Conservation (phyloP, 2,888 invertebrate genomes). For the Tortricodes alternella region DNA sequence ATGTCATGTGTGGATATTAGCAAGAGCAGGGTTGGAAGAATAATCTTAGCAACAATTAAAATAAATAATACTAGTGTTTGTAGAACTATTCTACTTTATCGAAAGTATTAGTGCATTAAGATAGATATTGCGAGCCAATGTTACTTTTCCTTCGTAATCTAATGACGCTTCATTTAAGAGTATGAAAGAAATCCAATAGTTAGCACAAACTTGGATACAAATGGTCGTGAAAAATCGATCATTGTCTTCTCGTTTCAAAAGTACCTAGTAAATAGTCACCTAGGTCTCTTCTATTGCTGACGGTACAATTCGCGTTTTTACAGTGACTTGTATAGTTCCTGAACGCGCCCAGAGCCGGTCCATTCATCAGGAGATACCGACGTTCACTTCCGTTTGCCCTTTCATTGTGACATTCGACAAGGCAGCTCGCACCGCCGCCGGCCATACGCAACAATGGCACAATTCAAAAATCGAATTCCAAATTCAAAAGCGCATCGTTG, state of each 20-base stretch:
- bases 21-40: slow-evolving; percentile 50
- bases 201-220: too few species aligned
- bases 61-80: not conserved
- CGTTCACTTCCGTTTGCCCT: slow-evolving; percentile 76
- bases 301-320: slow-evolving; percentile 51
- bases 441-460: slow-evolving; percentile 70
- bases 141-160: too few species aligned
- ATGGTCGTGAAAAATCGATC: too few species aligned
- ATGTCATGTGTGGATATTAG: slow-evolving; percentile 47
- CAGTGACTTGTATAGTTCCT: slow-evolving; percentile 71
- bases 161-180: too few species aligned
- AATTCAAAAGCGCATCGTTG: slow-evolving; percentile 82
- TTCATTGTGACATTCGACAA: slow-evolving; percentile 74
- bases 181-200: too few species aligned
- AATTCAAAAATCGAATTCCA: slow-evolving; percentile 77
- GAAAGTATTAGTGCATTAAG: too few species aligned
- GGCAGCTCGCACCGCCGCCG: slow-evolving; percentile 72
- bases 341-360: slow-evolving; percentile 55
- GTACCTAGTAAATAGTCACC: not conserved
- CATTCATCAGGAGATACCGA: slow-evolving; percentile 72
- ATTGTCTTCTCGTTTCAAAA: too few species aligned
- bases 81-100: too few species aligned
- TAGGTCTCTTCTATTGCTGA: slow-evolving; percentile 41
- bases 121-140: too few species aligned
- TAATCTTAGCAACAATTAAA: slow-evolving; percentile 5